Conservation (phyloP, 2,888 invertebrate genomes). For the Dryococelus australis region DNA sequence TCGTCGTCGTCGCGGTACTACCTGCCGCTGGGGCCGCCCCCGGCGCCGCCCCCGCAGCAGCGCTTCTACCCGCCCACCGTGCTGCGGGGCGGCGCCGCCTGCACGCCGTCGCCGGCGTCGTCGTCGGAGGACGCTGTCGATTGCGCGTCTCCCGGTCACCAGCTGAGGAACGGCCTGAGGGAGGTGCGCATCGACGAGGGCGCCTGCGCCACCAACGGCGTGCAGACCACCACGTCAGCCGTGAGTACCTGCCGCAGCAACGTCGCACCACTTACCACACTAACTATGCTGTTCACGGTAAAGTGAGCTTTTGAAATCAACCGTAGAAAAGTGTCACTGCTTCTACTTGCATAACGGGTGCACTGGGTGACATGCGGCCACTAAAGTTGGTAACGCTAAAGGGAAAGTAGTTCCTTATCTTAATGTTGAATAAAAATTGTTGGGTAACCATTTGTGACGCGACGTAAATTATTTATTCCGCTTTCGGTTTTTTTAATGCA, state of each 20-base stretch:
- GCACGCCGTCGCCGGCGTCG: slow-evolving; percentile 33
- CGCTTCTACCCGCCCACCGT: slow-evolving; percentile 39
- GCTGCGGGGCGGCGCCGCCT: slow-evolving; percentile 41
- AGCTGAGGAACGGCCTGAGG: slow-evolving; percentile 37
- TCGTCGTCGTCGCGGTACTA: slow-evolving; percentile 35
- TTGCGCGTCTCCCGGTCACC: slow-evolving; percentile 32
- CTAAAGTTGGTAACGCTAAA: no score
- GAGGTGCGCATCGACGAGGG: slow-evolving; percentile 29
- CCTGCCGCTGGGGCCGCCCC: slow-evolving; percentile 35
- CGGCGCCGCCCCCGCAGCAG: not conserved
- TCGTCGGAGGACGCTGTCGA: slow-evolving; percentile 39
- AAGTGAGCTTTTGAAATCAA: no score
- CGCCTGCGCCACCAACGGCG: slow-evolving; percentile 24
- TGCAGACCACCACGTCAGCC: slow-evolving; percentile 45
- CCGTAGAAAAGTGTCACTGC: no score
- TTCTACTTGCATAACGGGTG: no score
- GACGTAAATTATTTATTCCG: no score
- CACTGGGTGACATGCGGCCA: no score
- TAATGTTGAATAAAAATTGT: no score
- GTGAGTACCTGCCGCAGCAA: slow-evolving; percentile 39
- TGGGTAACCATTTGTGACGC: no score
- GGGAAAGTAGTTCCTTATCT: no score
- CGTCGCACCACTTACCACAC: no score
- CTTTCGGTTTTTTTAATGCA: no score
- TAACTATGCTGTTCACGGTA: no score